A percentile compares a stretch with the other conserved stretches of the same genome.
Conservation (phyloP, 2,113 vertebrate genomes). For the Cranoglanis bouderius region DNA sequence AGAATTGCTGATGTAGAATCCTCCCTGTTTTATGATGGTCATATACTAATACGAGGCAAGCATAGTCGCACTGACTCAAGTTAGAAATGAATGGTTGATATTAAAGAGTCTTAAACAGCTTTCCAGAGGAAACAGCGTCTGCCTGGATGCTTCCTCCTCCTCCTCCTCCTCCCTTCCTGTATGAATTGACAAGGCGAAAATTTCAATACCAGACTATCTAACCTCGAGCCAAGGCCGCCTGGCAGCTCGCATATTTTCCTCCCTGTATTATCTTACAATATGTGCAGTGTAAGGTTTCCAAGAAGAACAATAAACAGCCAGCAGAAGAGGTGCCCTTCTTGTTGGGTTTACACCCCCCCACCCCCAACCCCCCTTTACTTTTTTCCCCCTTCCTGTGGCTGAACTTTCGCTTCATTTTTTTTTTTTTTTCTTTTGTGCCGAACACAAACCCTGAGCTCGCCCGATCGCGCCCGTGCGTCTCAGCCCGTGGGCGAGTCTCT, state of each 20-base stretch:
- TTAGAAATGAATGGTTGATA: background rate
- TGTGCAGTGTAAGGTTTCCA: slow-evolving; percentile 29
- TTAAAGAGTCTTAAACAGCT: background rate
- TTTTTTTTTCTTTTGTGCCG: background rate
- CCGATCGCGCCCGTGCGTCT: slow-evolving; percentile 9
- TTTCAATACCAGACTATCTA: slow-evolving; percentile 52
- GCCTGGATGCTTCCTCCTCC: background rate
- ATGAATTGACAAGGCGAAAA: slow-evolving; percentile 30
- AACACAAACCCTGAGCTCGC: slow-evolving; percentile 11
- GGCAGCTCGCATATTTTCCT: slow-evolving; percentile 45
- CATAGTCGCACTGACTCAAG: background rate
- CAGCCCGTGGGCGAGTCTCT: slow-evolving; percentile 28
- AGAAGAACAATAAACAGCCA: slow-evolving; percentile 46
- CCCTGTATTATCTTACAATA: slow-evolving; percentile 30
- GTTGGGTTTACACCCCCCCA: background rate
- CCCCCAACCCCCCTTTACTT: background rate
- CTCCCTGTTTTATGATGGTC: background rate
- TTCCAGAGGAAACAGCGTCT: slow-evolving; percentile 11
- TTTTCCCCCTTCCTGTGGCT: slow-evolving; percentile 16
- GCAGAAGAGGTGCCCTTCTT: slow-evolving; percentile 24
- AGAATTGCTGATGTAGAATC: background rate
- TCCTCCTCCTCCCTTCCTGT: slow-evolving; percentile 33
- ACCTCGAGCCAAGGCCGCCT: slow-evolving; percentile 32
- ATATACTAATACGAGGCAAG: background rate
- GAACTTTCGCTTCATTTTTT: background rate